Percentiles rank a stretch among this genome's conserved stretches.
These are phyloP conservation scores for Pan troglodytes DNA, from an alignment of 2,113 vertebrate genomes.

Conservation along the genomic window NHGRI_mPanTro3-v2.1_pri NC_072401.2:155813001-155813500, in stretches of 20 bases:
- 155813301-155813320: not conserved
- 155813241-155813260: too few relatives aligned
- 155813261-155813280: too few relatives aligned
- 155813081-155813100: not conserved
- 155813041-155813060: not conserved
- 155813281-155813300: not conserved
- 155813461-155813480: not conserved
- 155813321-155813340: not conserved
- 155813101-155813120: not conserved
- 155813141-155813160: not conserved
- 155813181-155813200: too few relatives aligned
- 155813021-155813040: accelerated
- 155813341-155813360: not conserved
- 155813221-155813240: too few relatives aligned
- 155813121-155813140: not conserved
- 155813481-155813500: not conserved
- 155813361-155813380: not conserved
- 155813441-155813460: not conserved
- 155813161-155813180: too few relatives aligned
- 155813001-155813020: not conserved
- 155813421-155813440: not conserved
- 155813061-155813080: not conserved
- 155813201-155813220: too few relatives aligned
- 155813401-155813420: not conserved
- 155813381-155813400: not conserved